Percentiles rank a stretch among this genome's conserved stretches.
Evolutionary conservation across 2,888 invertebrate species (phyloP).

Genomic region (Chromoteleia sp.): DNA sequence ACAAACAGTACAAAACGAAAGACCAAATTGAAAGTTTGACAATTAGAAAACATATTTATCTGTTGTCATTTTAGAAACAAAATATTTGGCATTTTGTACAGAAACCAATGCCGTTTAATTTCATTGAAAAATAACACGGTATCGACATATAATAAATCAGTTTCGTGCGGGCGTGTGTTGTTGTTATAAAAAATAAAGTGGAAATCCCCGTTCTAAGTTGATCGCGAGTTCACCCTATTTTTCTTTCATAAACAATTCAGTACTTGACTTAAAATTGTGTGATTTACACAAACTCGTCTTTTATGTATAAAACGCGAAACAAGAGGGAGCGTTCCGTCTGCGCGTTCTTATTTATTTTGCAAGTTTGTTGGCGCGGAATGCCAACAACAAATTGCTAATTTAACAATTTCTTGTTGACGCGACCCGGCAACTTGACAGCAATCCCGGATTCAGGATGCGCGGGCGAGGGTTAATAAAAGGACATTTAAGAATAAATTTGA

Average conservation of each 20-base stretch:
- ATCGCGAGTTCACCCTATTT: slow-evolving; percentile 53
- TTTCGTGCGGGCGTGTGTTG: slow-evolving; percentile 16
- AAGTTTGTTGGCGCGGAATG: slow-evolving; percentile 52
- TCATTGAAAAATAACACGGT: slow-evolving; percentile 40
- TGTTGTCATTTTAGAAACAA: background rate
- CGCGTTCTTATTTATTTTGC: slow-evolving; percentile 60
- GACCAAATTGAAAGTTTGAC: slow-evolving; percentile 5
- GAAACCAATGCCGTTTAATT: slow-evolving; percentile 16
- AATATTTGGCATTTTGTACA: background rate
- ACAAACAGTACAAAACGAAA: too few species aligned
- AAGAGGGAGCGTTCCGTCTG: slow-evolving; percentile 26
- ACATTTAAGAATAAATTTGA: slow-evolving; percentile 38
- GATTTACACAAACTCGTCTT: slow-evolving; percentile 62
- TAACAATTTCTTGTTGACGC: slow-evolving; percentile 61
- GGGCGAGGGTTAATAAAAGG: slow-evolving; percentile 1
- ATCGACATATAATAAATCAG: slow-evolving; percentile 51
- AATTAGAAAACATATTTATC: slow-evolving; percentile 9
- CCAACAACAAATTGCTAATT: slow-evolving; percentile 64
- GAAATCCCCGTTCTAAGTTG: slow-evolving; percentile 45
- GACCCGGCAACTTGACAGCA: slow-evolving; percentile 18
- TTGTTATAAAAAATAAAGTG: slow-evolving; percentile 62
- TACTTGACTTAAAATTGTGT: slow-evolving; percentile 56
- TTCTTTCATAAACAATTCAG: slow-evolving; percentile 68
- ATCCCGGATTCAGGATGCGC: background rate
- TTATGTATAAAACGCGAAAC: slow-evolving; percentile 58